Evolutionary conservation across 2,888 invertebrate species (phyloP).

Genomic region (Drosophila melanosoma): DNA sequence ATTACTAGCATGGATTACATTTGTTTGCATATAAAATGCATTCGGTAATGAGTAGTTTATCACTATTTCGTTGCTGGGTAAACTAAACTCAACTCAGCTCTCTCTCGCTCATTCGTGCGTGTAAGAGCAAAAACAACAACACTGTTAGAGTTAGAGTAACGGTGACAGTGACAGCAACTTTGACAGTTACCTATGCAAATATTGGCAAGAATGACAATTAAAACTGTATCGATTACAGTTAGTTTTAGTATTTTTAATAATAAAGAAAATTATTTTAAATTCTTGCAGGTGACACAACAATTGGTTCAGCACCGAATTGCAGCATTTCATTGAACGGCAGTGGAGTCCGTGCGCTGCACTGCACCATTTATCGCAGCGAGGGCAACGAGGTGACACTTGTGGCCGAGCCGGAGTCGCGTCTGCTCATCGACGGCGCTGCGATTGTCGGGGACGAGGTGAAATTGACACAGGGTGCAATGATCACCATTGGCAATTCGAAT

Average conservation of each 20-base stretch:
- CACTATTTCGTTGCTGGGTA: neutral
- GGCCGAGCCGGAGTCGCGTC: constrained; percentile 89
- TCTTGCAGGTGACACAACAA: constrained; percentile 90
- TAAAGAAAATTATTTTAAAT: neutral
- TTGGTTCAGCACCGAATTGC: constrained; percentile 91
- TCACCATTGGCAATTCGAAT: constrained; percentile 95
- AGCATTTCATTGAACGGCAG: constrained; percentile 94
- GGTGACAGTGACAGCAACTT: neutral
- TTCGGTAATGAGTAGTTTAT: neutral
- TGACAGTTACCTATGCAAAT: neutral
- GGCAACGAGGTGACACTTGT: constrained; percentile 92
- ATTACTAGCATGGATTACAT: neutral
- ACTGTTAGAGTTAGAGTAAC: constrained; percentile 21
- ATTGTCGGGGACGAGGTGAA: constrained; percentile 89
- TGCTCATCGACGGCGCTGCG: constrained; percentile 90
- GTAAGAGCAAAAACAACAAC: neutral
- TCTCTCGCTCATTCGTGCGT: constrained; percentile 4
- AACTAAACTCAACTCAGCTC: neutral
- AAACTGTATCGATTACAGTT: neutral
- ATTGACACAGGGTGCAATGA: constrained; percentile 95
- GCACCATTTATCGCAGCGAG: constrained; percentile 93
- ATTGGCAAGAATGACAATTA: neutral
- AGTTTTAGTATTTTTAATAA: constrained; percentile 12
- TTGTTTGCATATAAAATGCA: neutral
- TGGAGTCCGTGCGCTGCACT: constrained; percentile 93